phyloP scores from a whole-genome alignment of 2,888 invertebrate genomes.

The Laspeyria flexula region DNA sequence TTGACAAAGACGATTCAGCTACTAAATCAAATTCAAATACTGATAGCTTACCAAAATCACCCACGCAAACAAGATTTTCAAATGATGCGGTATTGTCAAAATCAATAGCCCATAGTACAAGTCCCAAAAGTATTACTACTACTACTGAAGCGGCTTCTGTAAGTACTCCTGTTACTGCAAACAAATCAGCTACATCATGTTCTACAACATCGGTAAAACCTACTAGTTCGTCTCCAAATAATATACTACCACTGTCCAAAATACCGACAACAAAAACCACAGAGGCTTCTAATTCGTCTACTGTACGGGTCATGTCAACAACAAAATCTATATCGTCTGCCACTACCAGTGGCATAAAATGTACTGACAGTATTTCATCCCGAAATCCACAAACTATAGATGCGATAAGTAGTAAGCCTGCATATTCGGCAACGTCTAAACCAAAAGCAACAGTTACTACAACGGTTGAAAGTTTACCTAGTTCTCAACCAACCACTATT shows the following conservation, averaged over 20 bases:
- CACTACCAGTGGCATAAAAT: conserved; percentile 13
- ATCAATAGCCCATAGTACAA: conserved; percentile 32
- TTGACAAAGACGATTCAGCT: conserved; percentile 35
- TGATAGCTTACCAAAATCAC: conserved; percentile 6
- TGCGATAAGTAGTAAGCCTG: conserved; percentile 11
- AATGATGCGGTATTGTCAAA: conserved; percentile 35
- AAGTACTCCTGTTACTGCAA: conserved; percentile 5
- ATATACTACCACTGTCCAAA: conserved; percentile 1
- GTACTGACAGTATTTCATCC: conserved; percentile 13
- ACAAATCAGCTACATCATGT: conserved; percentile 13
- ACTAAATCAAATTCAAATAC: conserved; percentile 23
- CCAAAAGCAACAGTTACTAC: conserved; percentile 7
- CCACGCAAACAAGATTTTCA: conserved; percentile 20
- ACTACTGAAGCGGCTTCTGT: conserved; percentile 1
- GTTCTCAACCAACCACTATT: conserved; percentile 9
- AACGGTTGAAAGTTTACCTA: conserved; percentile 21
- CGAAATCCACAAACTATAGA: conserved; percentile 24
- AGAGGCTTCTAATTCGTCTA: background rate
- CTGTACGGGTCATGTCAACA: background rate
- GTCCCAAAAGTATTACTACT: conserved; percentile 1
- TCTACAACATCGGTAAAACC: conserved; percentile 23
- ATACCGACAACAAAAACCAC: conserved; percentile 3
- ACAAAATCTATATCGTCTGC: conserved; percentile 20
- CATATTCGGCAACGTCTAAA: conserved; percentile 13
- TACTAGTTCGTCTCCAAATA: conserved; percentile 13